Evolutionary conservation across 1,140 invertebrate genomes (phyloP).

Genomic region (Pseudomyrmex sp.): DNA sequence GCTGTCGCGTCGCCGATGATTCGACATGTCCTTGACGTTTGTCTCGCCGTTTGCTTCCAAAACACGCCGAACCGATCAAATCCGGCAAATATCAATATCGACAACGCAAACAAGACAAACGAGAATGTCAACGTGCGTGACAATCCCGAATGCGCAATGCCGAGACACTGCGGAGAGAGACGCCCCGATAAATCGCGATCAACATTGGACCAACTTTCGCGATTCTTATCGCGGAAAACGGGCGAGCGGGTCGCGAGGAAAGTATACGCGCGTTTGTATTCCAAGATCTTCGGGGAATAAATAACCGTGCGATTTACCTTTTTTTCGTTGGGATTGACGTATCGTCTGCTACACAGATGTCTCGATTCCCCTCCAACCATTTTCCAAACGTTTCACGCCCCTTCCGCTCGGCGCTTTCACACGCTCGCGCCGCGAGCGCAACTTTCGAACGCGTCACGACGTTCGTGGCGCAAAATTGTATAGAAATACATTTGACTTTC

Average conservation of each 20-base stretch:
- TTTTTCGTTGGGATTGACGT: slow-evolving; percentile 7
- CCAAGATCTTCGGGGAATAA: neutral
- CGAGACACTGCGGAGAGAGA: slow-evolving; percentile 48
- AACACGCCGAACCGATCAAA: neutral
- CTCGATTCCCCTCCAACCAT: neutral
- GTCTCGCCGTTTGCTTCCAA: neutral
- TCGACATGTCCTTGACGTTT: slow-evolving; percentile 1
- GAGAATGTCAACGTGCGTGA: slow-evolving; percentile 42
- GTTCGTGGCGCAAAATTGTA: neutral
- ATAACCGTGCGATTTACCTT: neutral
- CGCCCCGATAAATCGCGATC: slow-evolving; percentile 21
- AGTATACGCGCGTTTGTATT: neutral
- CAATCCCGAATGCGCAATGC: slow-evolving; percentile 72
- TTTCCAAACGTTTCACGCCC: neutral
- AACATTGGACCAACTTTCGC: neutral
- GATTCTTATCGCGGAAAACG: neutral
- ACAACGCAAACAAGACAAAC: neutral
- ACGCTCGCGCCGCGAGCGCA: neutral
- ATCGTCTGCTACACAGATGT: slow-evolving; percentile 21
- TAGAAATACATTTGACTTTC: too few species aligned
- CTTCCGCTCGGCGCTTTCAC: neutral
- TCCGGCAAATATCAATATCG: neutral
- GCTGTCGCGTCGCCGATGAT: slow-evolving; percentile 27
- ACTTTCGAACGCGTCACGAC: neutral
- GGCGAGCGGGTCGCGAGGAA: neutral